Percentiles rank a stretch among this genome's conserved stretches.
Evolutionary conservation across 2,888 invertebrate species (phyloP).

Genomic region (Agriopis aurantiaria): DNA sequence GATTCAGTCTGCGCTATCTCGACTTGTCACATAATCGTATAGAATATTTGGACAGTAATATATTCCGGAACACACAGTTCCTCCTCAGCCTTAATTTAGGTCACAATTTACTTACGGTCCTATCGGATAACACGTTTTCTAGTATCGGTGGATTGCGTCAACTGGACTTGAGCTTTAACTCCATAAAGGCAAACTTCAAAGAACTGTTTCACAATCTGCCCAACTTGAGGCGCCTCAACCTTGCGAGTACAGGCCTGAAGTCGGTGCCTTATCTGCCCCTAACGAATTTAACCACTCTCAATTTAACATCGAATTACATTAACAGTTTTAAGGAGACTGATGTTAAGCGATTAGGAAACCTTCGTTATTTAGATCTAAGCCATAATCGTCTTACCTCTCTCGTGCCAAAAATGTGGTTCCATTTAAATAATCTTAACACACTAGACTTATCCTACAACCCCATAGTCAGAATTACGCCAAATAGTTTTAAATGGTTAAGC

Average conservation of each 20-base stretch:
- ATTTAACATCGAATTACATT: slow-evolving; percentile 92
- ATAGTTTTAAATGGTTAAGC: slow-evolving; percentile 90
- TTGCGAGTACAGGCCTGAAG: slow-evolving; percentile 92
- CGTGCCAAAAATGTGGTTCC: slow-evolving; percentile 91
- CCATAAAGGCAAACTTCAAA: slow-evolving; percentile 93
- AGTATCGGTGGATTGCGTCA: slow-evolving; percentile 92
- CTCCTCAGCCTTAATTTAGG: slow-evolving; percentile 92
- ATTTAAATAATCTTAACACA: slow-evolving; percentile 90
- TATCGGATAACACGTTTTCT: slow-evolving; percentile 96
- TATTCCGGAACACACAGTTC: slow-evolving; percentile 94
- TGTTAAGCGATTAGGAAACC: slow-evolving; percentile 89
- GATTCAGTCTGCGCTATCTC: slow-evolving; percentile 91
- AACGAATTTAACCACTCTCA: slow-evolving; percentile 91
- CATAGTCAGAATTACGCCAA: slow-evolving; percentile 90
- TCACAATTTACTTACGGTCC: slow-evolving; percentile 92
- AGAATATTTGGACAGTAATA: slow-evolving; percentile 95
- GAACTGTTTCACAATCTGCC: slow-evolving; percentile 95
- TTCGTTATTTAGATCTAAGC: slow-evolving; percentile 91
- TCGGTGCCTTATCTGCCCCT: slow-evolving; percentile 92
- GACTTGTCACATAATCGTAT: slow-evolving; percentile 93
- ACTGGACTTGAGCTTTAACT: slow-evolving; percentile 93
- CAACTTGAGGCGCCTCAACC: slow-evolving; percentile 91
- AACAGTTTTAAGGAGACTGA: slow-evolving; percentile 90
- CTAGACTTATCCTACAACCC: slow-evolving; percentile 94
- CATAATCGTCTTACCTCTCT: slow-evolving; percentile 92